A percentile compares a stretch with the other conserved stretches of the same genome.
These are phyloP conservation scores for Drosophila kohkoa DNA, from an alignment of 1,140 invertebrate species.

Conservation along the genomic window DNA sequence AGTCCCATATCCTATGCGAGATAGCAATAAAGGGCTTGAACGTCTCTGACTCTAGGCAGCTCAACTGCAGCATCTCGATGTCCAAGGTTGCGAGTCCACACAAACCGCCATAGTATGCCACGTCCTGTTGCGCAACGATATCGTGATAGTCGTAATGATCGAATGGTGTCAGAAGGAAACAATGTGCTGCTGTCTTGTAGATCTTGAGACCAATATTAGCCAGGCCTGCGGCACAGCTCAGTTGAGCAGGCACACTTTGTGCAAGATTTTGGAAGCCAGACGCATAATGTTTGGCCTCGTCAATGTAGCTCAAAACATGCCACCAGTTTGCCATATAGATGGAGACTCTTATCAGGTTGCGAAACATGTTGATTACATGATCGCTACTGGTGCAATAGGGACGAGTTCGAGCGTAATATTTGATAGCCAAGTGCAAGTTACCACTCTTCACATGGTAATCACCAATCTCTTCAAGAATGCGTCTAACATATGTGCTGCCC, in stretches of 20 bases:
- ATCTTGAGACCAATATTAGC: constrained; percentile 63
- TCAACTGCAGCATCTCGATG: constrained; percentile 16
- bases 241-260: constrained; percentile 37
- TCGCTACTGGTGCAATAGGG: constrained; percentile 68
- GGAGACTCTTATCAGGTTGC: constrained; percentile 60
- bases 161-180: constrained; percentile 50
- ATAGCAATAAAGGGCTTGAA: constrained; percentile 54
- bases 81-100: constrained; percentile 64
- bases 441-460: constrained; percentile 67
- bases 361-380: constrained; percentile 64
- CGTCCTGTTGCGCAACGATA: constrained; percentile 62
- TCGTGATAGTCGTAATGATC: constrained; percentile 57
- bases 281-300: constrained; percentile 68
- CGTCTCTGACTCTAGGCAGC: constrained; percentile 31
- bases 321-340: constrained; percentile 74
- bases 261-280: constrained; percentile 43
- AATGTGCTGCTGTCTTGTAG: constrained; percentile 60
- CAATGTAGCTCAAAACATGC: constrained; percentile 70
- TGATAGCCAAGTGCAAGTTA: constrained; percentile 61
- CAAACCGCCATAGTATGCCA: constrained; percentile 53
- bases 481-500: constrained; percentile 55
- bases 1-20: constrained; percentile 45
- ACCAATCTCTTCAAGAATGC: constrained; percentile 66
- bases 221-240: constrained; percentile 62
- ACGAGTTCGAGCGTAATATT: constrained; percentile 62